Conservation (phyloP, 2,797 vertebrate genomes). For the Syngnathus acus region DNA sequence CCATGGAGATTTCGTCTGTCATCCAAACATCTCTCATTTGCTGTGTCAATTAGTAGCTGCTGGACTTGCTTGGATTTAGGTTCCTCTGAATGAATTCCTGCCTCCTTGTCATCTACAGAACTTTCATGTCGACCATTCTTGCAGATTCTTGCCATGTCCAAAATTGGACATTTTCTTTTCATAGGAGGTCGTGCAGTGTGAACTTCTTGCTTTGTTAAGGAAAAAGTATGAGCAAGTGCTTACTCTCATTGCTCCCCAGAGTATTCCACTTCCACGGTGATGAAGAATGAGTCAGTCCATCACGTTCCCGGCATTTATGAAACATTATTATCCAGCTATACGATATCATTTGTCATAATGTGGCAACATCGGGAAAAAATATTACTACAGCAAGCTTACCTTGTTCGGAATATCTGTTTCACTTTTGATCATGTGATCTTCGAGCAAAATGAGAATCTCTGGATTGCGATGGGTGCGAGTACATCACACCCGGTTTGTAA, state of each 20-base stretch:
- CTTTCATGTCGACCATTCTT: neutral
- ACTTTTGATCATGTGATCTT: constrained; percentile 12
- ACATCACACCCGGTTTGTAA: constrained; percentile 46
- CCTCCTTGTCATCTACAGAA: neutral
- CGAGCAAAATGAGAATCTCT: constrained; percentile 6
- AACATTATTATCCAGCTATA: constrained; percentile 52
- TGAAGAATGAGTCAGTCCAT: constrained; percentile 42
- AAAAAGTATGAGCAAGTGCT: constrained; percentile 51
- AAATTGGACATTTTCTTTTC: constrained; percentile 13
- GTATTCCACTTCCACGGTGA: constrained; percentile 46
- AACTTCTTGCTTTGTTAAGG: constrained; percentile 52
- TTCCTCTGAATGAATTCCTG: neutral
- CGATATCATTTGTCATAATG: neutral
- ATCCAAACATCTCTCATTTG: constrained; percentile 65
- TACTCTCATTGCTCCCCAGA: constrained; percentile 57
- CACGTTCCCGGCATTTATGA: constrained; percentile 54
- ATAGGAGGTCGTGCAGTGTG: constrained; percentile 1
- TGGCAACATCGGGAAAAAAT: neutral
- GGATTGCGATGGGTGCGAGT: neutral
- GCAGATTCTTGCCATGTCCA: constrained; percentile 2
- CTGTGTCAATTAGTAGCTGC: constrained; percentile 62
- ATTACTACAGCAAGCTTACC: constrained; percentile 22
- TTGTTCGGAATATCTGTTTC: constrained; percentile 6
- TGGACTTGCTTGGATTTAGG: neutral
- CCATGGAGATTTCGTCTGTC: constrained; percentile 35